These are phyloP conservation scores for Delia radicum DNA, from an alignment of 1,140 invertebrate genomes.

Conservation along the genomic window DNA sequence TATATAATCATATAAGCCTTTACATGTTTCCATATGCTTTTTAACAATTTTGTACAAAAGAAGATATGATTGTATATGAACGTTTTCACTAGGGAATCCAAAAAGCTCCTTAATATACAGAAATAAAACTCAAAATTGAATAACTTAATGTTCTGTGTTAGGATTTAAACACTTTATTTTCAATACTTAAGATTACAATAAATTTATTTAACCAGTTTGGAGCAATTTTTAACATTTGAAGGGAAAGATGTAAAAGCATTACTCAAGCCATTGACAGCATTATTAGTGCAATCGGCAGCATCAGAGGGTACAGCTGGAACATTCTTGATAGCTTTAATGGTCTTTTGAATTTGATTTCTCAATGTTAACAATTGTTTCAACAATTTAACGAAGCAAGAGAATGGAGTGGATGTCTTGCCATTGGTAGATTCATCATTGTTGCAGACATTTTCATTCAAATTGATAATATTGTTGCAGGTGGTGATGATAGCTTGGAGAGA, in stretches of 20 bases:
- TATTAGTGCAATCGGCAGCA: conserved; percentile 32
- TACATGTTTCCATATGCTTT: too few species aligned
- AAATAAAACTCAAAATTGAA: too few species aligned
- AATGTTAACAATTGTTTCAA: conserved; percentile 26
- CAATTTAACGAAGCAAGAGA: conserved; percentile 31
- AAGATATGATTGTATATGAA: too few species aligned
- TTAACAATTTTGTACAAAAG: too few species aligned
- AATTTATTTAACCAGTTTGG: conserved; percentile 29
- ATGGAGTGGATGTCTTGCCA: not conserved
- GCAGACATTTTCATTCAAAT: conserved; percentile 33
- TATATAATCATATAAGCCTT: too few species aligned
- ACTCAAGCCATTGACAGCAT: conserved; percentile 30
- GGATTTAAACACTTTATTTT: too few species aligned
- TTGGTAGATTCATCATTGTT: not conserved
- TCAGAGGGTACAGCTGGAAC: conserved; percentile 37
- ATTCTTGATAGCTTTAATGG: conserved; percentile 31
- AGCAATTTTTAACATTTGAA: conserved; percentile 35
- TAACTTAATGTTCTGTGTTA: too few species aligned
- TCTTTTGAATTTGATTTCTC: conserved; percentile 28
- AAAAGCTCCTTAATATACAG: too few species aligned
- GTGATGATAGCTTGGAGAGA: conserved; percentile 34
- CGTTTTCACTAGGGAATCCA: too few species aligned
- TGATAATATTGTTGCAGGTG: conserved; percentile 33
- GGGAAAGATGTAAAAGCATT: conserved; percentile 40
- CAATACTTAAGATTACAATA: not conserved